Conservation (phyloP, 2,888 invertebrate species). For the Drosophila rellima region DNA sequence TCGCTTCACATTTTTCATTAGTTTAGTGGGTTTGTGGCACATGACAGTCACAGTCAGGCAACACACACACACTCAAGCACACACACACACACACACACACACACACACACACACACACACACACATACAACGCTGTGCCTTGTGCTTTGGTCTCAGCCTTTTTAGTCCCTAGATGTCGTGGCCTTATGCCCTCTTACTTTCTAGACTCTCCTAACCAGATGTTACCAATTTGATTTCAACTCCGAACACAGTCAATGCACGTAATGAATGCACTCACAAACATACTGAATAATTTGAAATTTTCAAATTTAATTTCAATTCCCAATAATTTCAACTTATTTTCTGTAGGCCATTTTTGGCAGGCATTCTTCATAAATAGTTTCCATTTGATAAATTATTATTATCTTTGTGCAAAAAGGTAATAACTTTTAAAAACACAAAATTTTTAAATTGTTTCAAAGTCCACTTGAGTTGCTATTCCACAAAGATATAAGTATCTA, state of each 20-base stretch:
- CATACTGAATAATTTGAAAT: not conserved
- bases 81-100: conserved; percentile 44
- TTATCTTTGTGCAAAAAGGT: not conserved
- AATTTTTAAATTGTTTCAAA: not conserved
- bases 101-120: conserved; percentile 38
- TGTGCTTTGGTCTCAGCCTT: conserved; percentile 38
- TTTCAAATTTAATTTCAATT: conserved; percentile 6
- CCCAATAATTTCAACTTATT: not conserved
- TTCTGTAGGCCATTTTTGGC: no score
- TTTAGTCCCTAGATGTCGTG: conserved; percentile 54
- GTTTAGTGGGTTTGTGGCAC: conserved; percentile 85
- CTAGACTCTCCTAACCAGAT: conserved; percentile 41
- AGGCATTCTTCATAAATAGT: no score
- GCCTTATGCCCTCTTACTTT: conserved; percentile 61
- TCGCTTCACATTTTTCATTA: conserved; percentile 83
- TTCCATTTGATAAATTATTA: no score
- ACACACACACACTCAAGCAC: conserved; percentile 51
- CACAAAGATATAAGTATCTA: not conserved
- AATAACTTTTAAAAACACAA: not conserved
- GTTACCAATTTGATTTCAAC: conserved; percentile 38
- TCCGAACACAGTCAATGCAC: conserved; percentile 27
- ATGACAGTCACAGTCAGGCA: conserved; percentile 84
- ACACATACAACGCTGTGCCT: conserved; percentile 21
- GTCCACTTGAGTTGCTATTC: not conserved
- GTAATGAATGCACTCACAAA: conserved; percentile 18